Percentiles rank a stretch among this genome's conserved stretches.
Evolutionary conservation across 2,797 vertebrate species (phyloP).

Genomic region (Gymnodraco acuticeps): DNA sequence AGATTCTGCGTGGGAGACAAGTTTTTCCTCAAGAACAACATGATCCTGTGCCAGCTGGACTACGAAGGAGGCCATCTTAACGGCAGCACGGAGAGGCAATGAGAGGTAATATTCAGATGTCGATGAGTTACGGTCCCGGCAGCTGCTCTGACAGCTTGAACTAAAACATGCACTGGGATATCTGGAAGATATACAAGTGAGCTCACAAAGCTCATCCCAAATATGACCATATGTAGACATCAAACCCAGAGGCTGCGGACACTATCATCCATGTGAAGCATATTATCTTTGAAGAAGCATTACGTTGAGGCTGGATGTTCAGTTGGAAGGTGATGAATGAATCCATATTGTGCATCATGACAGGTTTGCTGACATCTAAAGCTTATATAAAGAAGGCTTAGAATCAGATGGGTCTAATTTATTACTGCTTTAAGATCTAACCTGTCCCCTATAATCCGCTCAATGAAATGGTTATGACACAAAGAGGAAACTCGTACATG

Average conservation of each 20-base stretch:
- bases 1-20: slow-evolving; percentile 97
- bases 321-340: neutral
- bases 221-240: slow-evolving; percentile 54
- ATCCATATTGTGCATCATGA: neutral
- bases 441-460: neutral
- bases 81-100: slow-evolving; percentile 91
- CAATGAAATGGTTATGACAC: neutral
- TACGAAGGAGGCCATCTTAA: slow-evolving; percentile 95
- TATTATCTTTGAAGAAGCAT: neutral
- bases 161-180: slow-evolving; percentile 50
- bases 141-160: slow-evolving; percentile 60
- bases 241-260: slow-evolving; percentile 13
- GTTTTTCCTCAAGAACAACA: slow-evolving; percentile 99
- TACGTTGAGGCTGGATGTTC: neutral
- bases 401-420: neutral
- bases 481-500: neutral
- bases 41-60: slow-evolving; percentile 99
- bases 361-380: neutral
- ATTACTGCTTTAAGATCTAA: neutral
- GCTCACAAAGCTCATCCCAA: slow-evolving; percentile 39
- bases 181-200: slow-evolving; percentile 49
- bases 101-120: slow-evolving; percentile 76
- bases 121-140: slow-evolving; percentile 49
- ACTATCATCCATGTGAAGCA: neutral
- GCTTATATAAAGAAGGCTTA: neutral